phyloP scores from a whole-genome alignment of 2,888 invertebrate species.

The Keiferia lycopersicella region DNA sequence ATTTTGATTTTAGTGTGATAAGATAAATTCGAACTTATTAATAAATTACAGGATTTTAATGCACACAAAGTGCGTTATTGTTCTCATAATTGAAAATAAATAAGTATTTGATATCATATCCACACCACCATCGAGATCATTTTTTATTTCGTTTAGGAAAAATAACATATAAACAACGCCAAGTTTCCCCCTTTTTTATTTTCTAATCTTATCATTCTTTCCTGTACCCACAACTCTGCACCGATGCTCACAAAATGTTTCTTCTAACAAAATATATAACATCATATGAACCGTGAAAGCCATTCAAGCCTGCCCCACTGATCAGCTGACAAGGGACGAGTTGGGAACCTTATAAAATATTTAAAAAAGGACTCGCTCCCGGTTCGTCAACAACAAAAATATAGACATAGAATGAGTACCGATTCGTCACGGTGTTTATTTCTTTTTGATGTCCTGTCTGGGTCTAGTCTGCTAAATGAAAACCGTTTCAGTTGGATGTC shows the following conservation, averaged over 20 bases:
- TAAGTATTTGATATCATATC: no score
- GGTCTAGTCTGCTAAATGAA: no score
- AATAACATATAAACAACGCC: no score
- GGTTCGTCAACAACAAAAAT: background rate
- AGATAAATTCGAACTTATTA: no score
- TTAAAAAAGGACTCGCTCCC: background rate
- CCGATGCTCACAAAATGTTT: constrained; percentile 3
- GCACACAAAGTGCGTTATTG: no score
- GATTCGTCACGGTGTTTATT: background rate
- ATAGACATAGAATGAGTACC: background rate
- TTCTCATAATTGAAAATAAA: no score
- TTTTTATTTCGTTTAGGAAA: no score
- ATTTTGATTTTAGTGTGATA: no score
- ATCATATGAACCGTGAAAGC: constrained; percentile 7
- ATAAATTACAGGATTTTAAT: no score
- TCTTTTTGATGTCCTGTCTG: no score
- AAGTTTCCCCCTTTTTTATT: background rate
- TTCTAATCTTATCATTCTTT: background rate
- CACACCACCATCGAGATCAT: no score
- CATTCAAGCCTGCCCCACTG: constrained; percentile 4
- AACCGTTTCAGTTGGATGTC: no score
- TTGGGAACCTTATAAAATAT: background rate
- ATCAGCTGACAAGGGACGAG: constrained; percentile 11
- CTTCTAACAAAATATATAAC: constrained; percentile 6
- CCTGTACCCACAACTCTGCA: background rate